Evolutionary conservation across 2,113 vertebrate genomes (phyloP).

Genomic region (Prionailurus viverrinus): DNA sequence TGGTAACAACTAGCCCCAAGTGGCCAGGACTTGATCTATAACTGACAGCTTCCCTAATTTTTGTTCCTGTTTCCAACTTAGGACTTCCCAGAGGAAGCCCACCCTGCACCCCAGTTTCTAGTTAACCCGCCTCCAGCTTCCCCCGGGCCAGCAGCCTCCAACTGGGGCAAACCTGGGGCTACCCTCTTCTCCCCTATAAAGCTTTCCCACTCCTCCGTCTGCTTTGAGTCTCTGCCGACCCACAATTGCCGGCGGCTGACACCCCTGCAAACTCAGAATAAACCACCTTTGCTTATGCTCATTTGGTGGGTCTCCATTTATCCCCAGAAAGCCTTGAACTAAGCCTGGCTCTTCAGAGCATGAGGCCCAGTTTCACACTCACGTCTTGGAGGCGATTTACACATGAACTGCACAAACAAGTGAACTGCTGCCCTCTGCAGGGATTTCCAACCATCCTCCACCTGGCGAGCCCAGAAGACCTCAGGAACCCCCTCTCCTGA

Average conservation of each 20-base stretch:
- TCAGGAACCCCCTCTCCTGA: not conserved
- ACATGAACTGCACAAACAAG: not conserved
- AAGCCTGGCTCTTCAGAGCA: not conserved
- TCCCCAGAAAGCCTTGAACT: not conserved
- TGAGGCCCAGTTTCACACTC: accelerated
- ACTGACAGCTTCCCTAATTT: not conserved
- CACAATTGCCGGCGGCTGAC: not conserved
- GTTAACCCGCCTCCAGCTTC: not conserved
- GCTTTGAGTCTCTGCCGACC: not conserved
- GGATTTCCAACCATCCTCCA: not conserved
- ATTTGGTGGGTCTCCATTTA: not conserved
- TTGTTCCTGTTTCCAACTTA: not conserved
- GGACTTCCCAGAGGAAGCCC: not conserved
- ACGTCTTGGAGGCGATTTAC: not conserved
- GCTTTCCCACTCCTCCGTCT: not conserved
- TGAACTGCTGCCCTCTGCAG: conserved; percentile 2
- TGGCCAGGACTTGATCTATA: not conserved
- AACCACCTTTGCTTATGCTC: not conserved
- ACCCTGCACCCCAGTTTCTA: not conserved
- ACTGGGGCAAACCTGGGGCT: not conserved
- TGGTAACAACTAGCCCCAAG: not conserved
- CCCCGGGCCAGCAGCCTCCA: not conserved
- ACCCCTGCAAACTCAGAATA: not conserved
- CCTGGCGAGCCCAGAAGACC: not conserved
- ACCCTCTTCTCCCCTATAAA: not conserved